phyloP scores from a whole-genome alignment of 2,113 vertebrate genomes.

The Illadopsis cleaveri region DNA sequence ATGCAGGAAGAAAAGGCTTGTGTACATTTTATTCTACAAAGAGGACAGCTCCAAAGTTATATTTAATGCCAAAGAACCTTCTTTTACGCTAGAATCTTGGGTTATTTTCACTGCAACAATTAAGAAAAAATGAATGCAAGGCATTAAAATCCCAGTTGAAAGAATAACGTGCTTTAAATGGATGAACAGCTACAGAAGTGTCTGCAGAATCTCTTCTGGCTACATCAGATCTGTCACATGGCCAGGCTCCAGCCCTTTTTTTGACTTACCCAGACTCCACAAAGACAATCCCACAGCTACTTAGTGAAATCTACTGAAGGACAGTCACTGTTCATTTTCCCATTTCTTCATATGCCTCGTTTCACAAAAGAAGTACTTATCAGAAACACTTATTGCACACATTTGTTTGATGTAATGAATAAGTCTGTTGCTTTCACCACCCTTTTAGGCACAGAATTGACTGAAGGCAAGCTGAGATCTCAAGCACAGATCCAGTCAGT shows the following conservation, averaged over 20 bases:
- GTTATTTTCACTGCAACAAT: neutral
- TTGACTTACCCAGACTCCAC: neutral
- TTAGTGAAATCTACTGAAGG: neutral
- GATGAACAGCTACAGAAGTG: neutral
- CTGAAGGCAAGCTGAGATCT: slow-evolving; percentile 12
- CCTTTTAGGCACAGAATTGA: slow-evolving; percentile 16
- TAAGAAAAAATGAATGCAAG: neutral
- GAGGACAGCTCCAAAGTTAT: neutral
- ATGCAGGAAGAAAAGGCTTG: neutral
- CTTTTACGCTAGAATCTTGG: neutral
- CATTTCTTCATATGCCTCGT: neutral
- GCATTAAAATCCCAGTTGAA: neutral
- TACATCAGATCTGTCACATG: neutral
- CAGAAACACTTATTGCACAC: slow-evolving; percentile 1
- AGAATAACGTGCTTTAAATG: neutral
- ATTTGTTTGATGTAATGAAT: slow-evolving; percentile 23
- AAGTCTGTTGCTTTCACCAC: neutral
- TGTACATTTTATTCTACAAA: neutral
- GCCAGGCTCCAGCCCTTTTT: neutral
- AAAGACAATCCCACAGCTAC: neutral
- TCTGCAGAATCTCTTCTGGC: neutral
- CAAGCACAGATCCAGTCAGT: slow-evolving; percentile 16
- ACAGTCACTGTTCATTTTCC: neutral
- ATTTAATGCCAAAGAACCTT: neutral
- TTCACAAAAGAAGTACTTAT: neutral